Evolutionary conservation across 2,113 vertebrate genomes (phyloP).

Genomic region (Micronisus gabar): DNA sequence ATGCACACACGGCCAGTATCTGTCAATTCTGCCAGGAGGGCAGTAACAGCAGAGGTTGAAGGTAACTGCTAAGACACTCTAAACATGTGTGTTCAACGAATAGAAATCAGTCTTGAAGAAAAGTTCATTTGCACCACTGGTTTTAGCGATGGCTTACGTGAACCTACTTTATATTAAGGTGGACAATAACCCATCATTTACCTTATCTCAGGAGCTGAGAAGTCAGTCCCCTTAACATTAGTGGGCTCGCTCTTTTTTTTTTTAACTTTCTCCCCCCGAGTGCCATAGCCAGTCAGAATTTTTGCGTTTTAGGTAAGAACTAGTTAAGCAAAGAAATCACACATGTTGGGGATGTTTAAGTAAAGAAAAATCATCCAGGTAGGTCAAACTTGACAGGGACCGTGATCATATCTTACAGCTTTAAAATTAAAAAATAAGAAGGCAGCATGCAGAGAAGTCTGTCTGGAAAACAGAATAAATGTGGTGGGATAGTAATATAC

Average conservation of each 20-base stretch:
- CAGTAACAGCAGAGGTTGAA: background rate
- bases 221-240: background rate
- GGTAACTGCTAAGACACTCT: background rate
- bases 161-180: background rate
- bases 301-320: slow-evolving; percentile 2
- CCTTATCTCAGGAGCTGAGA: background rate
- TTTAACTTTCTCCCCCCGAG: background rate
- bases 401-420: slow-evolving; percentile 23
- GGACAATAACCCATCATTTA: background rate
- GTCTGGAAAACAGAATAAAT: slow-evolving; percentile 66
- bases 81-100: background rate
- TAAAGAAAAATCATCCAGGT: slow-evolving; percentile 44
- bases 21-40: background rate
- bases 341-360: background rate
- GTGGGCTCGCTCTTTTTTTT: background rate
- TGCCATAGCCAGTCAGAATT: background rate
- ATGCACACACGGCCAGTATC: background rate
- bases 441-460: slow-evolving; percentile 28
- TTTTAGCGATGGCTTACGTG: background rate
- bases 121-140: background rate
- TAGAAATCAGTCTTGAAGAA: background rate
- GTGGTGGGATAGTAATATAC: slow-evolving; percentile 51
- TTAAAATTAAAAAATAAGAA: slow-evolving; percentile 69
- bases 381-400: slow-evolving; percentile 52
- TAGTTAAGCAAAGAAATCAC: slow-evolving; percentile 58